These are phyloP conservation scores for Pandion haliaetus DNA, from an alignment of 2,113 vertebrate genomes.

Conservation along the genomic window DNA sequence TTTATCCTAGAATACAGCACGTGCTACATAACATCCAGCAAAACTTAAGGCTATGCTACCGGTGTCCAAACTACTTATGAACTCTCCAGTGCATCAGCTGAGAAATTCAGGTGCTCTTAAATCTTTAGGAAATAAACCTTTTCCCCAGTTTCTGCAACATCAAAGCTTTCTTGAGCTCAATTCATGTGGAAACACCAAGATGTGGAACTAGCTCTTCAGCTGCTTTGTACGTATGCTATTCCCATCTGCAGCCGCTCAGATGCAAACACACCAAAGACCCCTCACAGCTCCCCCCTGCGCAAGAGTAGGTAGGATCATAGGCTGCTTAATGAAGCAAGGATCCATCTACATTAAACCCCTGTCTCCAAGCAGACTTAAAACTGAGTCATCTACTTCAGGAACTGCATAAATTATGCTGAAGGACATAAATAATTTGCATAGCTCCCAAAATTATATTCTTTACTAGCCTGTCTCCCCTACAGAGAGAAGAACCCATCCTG, in stretches of 20 bases:
- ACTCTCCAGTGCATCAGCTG: neutral
- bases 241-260: neutral
- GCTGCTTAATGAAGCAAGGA: neutral
- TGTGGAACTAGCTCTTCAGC: neutral
- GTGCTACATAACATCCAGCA: neutral
- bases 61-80: neutral
- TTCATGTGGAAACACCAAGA: neutral
- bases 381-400: conserved; percentile 1
- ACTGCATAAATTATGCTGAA: conserved; percentile 19
- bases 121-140: neutral
- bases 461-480: neutral
- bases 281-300: neutral
- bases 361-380: conserved; percentile 17
- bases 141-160: neutral
- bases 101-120: neutral
- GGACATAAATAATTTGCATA: neutral
- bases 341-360: neutral
- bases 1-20: no score
- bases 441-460: neutral
- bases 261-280: neutral
- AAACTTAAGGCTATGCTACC: neutral
- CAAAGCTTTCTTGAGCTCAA: neutral
- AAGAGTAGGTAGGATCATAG: neutral
- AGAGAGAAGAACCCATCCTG: neutral
- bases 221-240: neutral